phyloP scores from a whole-genome alignment of 2,888 invertebrate species.

The Lasioglossum leucozonium region DNA sequence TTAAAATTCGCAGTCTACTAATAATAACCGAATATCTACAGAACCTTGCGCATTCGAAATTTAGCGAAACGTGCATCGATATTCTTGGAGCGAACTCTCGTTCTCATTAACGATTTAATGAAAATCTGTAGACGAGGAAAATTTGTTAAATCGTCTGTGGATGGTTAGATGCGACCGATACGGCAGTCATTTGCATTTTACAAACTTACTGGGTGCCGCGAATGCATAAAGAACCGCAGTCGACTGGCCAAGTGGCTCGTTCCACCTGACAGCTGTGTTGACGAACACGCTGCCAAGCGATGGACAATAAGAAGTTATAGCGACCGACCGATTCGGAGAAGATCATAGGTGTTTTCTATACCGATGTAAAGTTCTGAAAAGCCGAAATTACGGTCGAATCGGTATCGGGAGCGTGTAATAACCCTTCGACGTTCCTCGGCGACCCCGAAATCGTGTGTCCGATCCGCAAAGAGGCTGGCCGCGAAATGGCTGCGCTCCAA shows the following conservation, averaged over 20 bases:
- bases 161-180: background rate
- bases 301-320: background rate
- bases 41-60: background rate
- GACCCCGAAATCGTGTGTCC: conserved; percentile 14
- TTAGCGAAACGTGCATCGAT: background rate
- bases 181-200: background rate
- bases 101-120: background rate
- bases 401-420: background rate
- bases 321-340: background rate
- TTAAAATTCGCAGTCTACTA: no score
- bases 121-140: background rate
- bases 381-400: background rate
- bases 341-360: background rate
- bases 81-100: background rate
- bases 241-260: background rate
- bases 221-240: background rate
- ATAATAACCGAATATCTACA: background rate
- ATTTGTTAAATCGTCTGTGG: background rate
- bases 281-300: background rate
- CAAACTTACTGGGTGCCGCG: background rate
- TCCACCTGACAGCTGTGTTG: background rate
- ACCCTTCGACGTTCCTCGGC: background rate
- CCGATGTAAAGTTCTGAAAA: background rate
- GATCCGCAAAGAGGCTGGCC: conserved; percentile 16
- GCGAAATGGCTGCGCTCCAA: conserved; percentile 53